Base-by-base conservation (phyloP, 2,888 invertebrate genomes). In the Lithophane socia region DNA sequence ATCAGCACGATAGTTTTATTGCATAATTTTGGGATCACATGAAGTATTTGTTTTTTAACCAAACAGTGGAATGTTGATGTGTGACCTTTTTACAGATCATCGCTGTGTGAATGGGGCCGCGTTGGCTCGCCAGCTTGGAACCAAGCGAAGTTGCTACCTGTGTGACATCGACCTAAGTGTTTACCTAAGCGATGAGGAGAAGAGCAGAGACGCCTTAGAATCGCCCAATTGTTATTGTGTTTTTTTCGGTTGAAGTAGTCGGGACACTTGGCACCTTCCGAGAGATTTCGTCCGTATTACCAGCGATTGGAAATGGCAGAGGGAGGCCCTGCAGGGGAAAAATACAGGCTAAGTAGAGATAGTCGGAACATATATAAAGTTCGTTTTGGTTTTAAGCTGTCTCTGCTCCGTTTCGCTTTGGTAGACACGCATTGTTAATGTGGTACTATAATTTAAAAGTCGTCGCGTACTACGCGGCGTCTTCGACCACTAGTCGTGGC, bases 161-260 rank as follows among this genome's bases (percentile, higher is more conserved):
- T n/a, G 10, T 24, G 47, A 37, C 21, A 29, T 52, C 3, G 2
- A 37, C 37, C 37, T 21, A 44, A 44, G 21, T 12, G 49, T 13
- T 65, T 78, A 79, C 72, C 79, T 66, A 79, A 79, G 54, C 42
- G 49, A 64, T n/a, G 54, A 10, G 18, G 47, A 65, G 79, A 16
- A 71, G 73, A 79, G 78, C 79, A 79, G 80, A 79, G 74, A 73
- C 61, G 42, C n/a, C 54, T 66, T 54, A 68, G 12, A 54, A 66
- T 80, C 47, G 29, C 54, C 37, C n/a, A 66, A 65, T 66, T 29
- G 63, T 60, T 49, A 42, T 67, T 49, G 61, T 70, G 24, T 16
- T 54, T 4, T 56, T 56, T 21, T 37, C 61, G 21, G 73, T 10
- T n/a, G 52, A 12, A 37, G 70, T 49, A n/a, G 63, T 10, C 29